Evolutionary conservation across 1,140 invertebrate genomes (phyloP).

Genomic region (Acromyrmex echinatior): DNA sequence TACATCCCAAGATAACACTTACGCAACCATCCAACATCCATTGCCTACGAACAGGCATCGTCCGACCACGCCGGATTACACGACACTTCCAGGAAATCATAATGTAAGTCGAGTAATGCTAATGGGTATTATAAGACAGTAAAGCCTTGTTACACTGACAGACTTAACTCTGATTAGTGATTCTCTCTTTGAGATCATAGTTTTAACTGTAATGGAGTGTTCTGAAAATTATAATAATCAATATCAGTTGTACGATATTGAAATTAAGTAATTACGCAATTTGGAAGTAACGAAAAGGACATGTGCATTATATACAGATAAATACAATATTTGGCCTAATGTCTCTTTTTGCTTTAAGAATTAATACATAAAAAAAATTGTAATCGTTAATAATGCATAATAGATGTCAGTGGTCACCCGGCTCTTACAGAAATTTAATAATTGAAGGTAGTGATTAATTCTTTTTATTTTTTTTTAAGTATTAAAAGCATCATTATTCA

Average conservation of each 20-base stretch:
- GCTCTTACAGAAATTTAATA: no score
- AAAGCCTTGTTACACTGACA: background rate
- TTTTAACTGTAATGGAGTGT: background rate
- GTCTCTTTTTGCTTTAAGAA: background rate
- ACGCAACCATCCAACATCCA: constrained; percentile 94
- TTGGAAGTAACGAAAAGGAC: background rate
- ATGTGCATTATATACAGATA: background rate
- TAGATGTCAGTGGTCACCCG: background rate
- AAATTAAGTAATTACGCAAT: background rate
- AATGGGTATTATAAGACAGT: background rate
- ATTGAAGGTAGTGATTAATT: no score
- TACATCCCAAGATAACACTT: constrained; percentile 92
- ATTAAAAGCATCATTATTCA: no score
- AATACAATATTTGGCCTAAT: background rate
- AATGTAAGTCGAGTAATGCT: constrained; percentile 77
- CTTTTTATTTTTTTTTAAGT: no score
- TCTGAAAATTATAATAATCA: background rate
- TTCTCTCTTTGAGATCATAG: constrained; percentile 4
- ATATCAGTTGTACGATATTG: background rate
- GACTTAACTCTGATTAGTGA: background rate
- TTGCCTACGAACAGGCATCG: constrained; percentile 84
- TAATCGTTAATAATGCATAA: background rate
- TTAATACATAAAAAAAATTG: background rate
- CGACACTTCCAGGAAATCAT: constrained; percentile 89
- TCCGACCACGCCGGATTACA: constrained; percentile 90